Evolutionary conservation across 2,797 vertebrate genomes (phyloP).

Genomic region (Esox masquinongy): DNA sequence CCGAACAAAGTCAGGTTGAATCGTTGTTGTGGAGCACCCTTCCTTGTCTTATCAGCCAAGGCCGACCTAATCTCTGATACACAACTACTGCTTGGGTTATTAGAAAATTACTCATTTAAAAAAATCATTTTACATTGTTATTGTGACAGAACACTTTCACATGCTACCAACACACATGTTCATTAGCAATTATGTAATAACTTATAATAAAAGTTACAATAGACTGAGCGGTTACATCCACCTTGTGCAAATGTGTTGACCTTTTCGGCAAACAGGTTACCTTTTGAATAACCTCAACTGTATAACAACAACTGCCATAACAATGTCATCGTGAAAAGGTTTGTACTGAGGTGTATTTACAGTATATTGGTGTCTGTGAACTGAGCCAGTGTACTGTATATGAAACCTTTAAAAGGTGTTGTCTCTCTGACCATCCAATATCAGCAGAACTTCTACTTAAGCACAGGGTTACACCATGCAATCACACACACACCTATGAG

Average conservation of each 20-base stretch:
- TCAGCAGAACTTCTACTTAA: not conserved
- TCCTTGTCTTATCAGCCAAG: too few species aligned
- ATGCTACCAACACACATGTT: not conserved
- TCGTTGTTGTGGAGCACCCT: too few species aligned
- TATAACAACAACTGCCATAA: not conserved
- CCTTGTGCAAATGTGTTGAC: not conserved
- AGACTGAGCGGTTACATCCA: not conserved
- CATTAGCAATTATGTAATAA: not conserved
- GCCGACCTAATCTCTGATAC: not conserved
- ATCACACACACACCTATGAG: constrained; percentile 12
- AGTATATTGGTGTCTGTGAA: not conserved
- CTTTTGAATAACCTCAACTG: not conserved
- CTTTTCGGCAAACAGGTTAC: not conserved
- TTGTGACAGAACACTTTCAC: not conserved
- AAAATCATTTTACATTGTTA: not conserved
- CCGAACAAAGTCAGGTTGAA: too few species aligned
- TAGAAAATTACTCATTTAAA: not conserved
- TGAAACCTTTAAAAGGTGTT: too few species aligned
- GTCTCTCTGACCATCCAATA: not conserved
- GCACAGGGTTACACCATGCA: constrained; percentile 13
- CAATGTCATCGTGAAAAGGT: not conserved
- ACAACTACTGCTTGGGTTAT: not conserved
- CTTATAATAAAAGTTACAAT: not conserved
- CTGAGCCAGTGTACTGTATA: not conserved
- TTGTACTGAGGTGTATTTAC: not conserved